These are phyloP conservation scores for Drosophila testacea DNA, from an alignment of 2,888 invertebrate genomes.

Conservation along the genomic window DNA sequence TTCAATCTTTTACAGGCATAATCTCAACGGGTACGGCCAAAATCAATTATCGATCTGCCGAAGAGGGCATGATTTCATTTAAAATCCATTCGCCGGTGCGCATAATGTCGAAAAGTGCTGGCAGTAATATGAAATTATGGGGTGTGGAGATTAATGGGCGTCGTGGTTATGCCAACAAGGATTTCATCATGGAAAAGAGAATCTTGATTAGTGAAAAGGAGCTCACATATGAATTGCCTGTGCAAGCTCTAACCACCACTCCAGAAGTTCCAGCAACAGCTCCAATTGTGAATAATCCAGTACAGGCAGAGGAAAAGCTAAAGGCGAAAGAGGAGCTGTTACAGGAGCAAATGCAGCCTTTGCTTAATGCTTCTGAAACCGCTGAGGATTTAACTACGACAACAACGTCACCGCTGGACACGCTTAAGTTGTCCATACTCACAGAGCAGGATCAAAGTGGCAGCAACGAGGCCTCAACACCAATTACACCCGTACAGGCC, in stretches of 20 bases:
- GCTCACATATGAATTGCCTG: slow-evolving; percentile 84
- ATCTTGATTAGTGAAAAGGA: slow-evolving; percentile 84
- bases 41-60: slow-evolving; percentile 86
- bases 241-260: slow-evolving; percentile 17
- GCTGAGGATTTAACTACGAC: slow-evolving; percentile 55
- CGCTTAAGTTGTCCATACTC: slow-evolving; percentile 47
- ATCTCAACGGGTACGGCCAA: slow-evolving; percentile 87
- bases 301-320: slow-evolving; percentile 15
- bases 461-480: slow-evolving; percentile 39
- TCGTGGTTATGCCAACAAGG: slow-evolving; percentile 88
- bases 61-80: slow-evolving; percentile 88
- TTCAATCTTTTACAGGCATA: slow-evolving; percentile 56
- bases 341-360: slow-evolving; percentile 4
- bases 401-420: slow-evolving; percentile 65
- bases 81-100: slow-evolving; percentile 86
- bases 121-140: slow-evolving; percentile 86
- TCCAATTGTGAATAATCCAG: slow-evolving; percentile 6
- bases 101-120: slow-evolving; percentile 90
- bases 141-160: slow-evolving; percentile 89
- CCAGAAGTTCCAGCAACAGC: background rate
- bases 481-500: slow-evolving; percentile 57
- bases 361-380: slow-evolving; percentile 63
- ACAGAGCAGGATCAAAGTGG: slow-evolving; percentile 75
- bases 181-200: slow-evolving; percentile 88
- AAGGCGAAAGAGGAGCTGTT: slow-evolving; percentile 22